A percentile compares a stretch with the other conserved stretches of the same genome.
phyloP scores from a whole-genome alignment of 2,113 vertebrate species.

The Corvus cornix region DNA sequence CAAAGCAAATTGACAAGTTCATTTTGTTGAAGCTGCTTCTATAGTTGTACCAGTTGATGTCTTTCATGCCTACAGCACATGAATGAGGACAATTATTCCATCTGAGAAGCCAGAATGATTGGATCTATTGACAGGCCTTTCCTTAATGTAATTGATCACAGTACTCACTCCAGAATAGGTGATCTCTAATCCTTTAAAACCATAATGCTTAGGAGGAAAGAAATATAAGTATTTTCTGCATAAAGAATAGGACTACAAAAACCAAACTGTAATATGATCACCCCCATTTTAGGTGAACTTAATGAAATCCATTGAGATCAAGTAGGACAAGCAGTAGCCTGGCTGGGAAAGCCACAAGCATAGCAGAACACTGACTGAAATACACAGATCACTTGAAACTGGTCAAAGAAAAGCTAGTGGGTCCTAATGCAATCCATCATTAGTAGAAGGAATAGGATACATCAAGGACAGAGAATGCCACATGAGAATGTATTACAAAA shows the following conservation, averaged over 20 bases:
- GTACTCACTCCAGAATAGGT: background rate
- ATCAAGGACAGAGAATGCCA: background rate
- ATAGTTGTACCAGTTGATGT: background rate
- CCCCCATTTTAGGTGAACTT: background rate
- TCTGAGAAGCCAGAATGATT: background rate
- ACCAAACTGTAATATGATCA: background rate
- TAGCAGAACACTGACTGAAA: background rate
- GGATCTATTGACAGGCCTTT: background rate
- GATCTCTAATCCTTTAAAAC: background rate
- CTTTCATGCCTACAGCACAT: background rate
- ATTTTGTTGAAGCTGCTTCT: background rate
- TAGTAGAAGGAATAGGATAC: background rate
- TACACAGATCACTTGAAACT: background rate
- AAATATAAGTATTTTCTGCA: background rate
- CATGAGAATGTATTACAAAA: background rate
- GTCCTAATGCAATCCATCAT: background rate
- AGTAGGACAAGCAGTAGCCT: background rate
- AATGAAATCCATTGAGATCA: background rate
- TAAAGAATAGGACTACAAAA: background rate
- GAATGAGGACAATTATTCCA: background rate
- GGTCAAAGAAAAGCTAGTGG: background rate
- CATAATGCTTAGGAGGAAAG: background rate
- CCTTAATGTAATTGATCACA: background rate
- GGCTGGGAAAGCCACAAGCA: background rate
- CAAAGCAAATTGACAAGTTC: background rate